Conservation (phyloP, 2,113 vertebrate genomes). For the Trichomycterus rosablanca region DNA sequence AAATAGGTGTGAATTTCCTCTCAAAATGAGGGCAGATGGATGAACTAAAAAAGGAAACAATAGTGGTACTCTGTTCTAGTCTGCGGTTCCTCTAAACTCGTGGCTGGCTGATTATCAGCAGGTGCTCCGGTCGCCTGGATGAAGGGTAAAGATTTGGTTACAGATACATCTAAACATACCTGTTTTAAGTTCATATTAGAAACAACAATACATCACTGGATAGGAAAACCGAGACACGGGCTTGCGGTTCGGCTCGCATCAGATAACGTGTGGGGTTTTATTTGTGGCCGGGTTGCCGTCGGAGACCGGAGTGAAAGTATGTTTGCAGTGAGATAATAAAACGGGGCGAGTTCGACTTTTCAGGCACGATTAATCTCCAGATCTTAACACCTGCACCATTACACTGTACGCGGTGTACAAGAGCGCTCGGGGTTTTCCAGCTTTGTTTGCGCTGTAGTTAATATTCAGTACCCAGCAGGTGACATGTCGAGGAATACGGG, state of each 20-base stretch:
- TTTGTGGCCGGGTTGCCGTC: constrained; percentile 25
- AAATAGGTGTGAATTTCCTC: constrained; percentile 5
- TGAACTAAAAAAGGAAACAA: constrained; percentile 6
- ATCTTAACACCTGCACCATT: constrained; percentile 38
- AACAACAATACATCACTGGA: constrained; percentile 25
- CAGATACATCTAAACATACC: constrained; percentile 1
- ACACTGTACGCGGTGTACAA: constrained; percentile 6
- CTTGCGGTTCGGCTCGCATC: constrained; percentile 21
- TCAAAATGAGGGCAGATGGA: constrained; percentile 17
- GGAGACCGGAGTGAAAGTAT: constrained; percentile 22
- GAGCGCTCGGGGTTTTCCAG: not conserved
- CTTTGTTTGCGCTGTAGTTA: constrained; percentile 32
- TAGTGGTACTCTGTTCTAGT: not conserved
- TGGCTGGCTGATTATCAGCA: constrained; percentile 1
- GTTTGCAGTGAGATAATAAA: constrained; percentile 35
- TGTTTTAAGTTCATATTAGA: constrained; percentile 29
- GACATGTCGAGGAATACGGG: constrained; percentile 20
- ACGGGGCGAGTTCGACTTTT: constrained; percentile 13
- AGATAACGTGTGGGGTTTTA: constrained; percentile 29
- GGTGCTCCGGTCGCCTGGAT: not conserved
- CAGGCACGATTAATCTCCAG: constrained; percentile 19
- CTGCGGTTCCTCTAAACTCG: constrained; percentile 1
- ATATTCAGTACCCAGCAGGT: constrained; percentile 28
- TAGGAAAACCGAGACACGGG: constrained; percentile 22
- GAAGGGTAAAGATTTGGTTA: constrained; percentile 5